Percentiles rank a stretch among this genome's conserved stretches.
These are phyloP conservation scores for Apis laboriosa DNA, from an alignment of 1,140 invertebrate genomes.

Conservation along the genomic window DNA sequence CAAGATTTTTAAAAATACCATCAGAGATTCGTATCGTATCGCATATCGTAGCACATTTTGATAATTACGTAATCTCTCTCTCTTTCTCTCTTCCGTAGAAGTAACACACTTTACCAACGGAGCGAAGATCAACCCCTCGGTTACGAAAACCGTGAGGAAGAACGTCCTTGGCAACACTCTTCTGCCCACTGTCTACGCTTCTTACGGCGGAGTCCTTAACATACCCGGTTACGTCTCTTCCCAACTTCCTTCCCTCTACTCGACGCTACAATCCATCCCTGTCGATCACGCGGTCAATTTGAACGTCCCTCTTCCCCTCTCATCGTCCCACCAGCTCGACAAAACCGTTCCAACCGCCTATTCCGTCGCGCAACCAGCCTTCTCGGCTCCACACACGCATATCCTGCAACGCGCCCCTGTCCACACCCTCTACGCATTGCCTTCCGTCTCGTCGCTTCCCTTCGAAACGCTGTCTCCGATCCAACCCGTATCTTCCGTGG, in stretches of 20 bases:
- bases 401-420: slow-evolving; percentile 18
- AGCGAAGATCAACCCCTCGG: neutral
- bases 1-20: neutral
- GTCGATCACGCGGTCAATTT: slow-evolving; percentile 4
- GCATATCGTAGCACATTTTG: neutral
- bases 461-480: neutral
- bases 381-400: slow-evolving; percentile 19
- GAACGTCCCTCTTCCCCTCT: neutral
- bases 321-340: slow-evolving; percentile 23
- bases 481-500: neutral
- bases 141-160: neutral
- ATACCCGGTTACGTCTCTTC: neutral
- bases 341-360: slow-evolving; percentile 27
- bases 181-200: neutral
- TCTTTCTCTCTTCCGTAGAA: neutral
- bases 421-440: neutral
- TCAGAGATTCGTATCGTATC: neutral
- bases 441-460: neutral
- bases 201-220: neutral
- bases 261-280: neutral
- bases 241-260: neutral
- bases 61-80: no score
- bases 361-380: neutral
- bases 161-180: neutral
- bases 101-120: fast-evolving